Evolutionary conservation across 2,888 invertebrate genomes (phyloP).

Genomic region (Cremastinae sp.): DNA sequence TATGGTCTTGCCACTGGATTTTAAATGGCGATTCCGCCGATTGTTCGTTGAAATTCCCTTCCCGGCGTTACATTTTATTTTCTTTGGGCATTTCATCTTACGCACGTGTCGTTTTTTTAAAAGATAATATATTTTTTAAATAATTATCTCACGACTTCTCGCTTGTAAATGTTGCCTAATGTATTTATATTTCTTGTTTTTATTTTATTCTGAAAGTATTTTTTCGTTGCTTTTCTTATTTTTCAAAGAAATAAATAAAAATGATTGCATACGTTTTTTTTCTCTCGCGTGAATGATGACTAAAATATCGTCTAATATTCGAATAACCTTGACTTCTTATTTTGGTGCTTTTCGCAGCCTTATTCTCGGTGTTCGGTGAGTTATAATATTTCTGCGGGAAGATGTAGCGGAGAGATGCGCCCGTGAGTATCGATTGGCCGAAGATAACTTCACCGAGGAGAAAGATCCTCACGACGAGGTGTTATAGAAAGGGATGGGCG

Average conservation of each 20-base stretch:
- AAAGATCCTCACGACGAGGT: conserved; percentile 28
- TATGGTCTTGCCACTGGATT: conserved; percentile 49
- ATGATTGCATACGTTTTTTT: no score
- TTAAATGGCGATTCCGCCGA: conserved; percentile 59
- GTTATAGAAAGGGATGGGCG: background rate
- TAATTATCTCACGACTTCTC: no score
- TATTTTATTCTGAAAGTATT: no score
- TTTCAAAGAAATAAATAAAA: no score
- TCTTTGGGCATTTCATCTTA: conserved; percentile 1
- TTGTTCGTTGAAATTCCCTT: conserved; percentile 49
- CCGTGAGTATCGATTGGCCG: conserved; percentile 51
- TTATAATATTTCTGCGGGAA: conserved; percentile 34
- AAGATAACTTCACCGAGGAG: conserved; percentile 44
- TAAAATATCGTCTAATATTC: no score
- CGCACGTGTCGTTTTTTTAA: no score
- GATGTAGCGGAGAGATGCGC: conserved; percentile 34
- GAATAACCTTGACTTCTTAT: no score
- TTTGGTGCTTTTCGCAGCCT: conserved; percentile 13
- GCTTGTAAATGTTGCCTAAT: no score
- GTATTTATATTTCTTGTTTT: no score
- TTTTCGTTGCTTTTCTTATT: no score
- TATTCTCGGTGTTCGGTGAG: conserved; percentile 20
- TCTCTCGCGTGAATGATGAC: no score
- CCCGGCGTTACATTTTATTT: conserved; percentile 13
- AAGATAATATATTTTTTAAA: no score